Evolutionary conservation across 2,113 vertebrate species (phyloP).

Genomic region (Chloropsis hardwickii): DNA sequence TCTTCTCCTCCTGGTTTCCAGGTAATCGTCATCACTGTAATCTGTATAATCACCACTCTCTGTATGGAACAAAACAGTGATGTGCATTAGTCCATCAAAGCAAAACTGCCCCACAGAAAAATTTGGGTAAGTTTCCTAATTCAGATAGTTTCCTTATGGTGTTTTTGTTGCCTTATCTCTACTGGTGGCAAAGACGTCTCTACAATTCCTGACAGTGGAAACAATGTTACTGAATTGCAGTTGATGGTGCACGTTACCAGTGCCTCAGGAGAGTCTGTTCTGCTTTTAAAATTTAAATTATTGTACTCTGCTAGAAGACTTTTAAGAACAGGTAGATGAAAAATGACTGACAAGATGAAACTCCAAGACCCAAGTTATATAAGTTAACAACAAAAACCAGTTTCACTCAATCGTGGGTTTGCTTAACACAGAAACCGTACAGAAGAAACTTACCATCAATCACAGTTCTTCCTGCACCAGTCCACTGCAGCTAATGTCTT

Average conservation of each 20-base stretch:
- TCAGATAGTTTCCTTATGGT: background rate
- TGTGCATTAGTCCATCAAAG: background rate
- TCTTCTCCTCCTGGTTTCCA: slow-evolving; percentile 85
- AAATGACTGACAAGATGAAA: background rate
- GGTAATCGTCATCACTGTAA: slow-evolving; percentile 86
- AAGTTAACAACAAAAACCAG: background rate
- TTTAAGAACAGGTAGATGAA: background rate
- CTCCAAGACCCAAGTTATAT: background rate
- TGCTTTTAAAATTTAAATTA: background rate
- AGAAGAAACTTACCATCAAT: background rate
- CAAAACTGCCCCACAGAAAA: background rate
- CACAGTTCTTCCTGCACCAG: background rate
- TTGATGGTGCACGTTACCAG: accelerated
- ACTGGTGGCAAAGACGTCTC: background rate
- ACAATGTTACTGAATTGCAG: background rate
- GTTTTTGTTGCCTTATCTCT: background rate
- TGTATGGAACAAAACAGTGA: slow-evolving; percentile 17
- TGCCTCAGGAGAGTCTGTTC: background rate
- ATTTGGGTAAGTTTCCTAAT: background rate
- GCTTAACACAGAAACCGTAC: background rate
- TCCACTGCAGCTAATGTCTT: background rate
- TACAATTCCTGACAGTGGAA: background rate
- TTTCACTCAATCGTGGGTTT: accelerated
- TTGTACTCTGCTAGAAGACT: background rate
- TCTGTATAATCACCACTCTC: slow-evolving; percentile 86